These are phyloP conservation scores for Drosophila grimshawi DNA, from an alignment of 1,140 invertebrate species.

Conservation along the genomic window DNA sequence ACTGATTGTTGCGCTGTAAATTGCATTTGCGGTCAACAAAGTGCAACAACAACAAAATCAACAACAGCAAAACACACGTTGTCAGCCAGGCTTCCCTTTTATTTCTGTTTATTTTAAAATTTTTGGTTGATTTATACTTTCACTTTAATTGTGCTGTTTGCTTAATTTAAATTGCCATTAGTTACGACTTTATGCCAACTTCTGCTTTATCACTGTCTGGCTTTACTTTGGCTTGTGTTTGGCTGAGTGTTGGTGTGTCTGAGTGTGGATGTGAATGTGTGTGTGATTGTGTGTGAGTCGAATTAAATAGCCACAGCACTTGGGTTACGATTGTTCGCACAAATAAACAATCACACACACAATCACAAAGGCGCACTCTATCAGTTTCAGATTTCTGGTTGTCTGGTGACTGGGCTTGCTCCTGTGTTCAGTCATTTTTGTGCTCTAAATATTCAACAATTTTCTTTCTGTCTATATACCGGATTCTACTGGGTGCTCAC, in stretches of 20 bases:
- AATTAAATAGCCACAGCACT: slow-evolving; percentile 62
- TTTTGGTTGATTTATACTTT: slow-evolving; percentile 33
- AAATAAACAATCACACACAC: slow-evolving; percentile 16
- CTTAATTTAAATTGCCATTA: slow-evolving; percentile 78
- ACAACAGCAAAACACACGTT: slow-evolving; percentile 11
- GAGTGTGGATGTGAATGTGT: neutral
- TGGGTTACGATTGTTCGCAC: slow-evolving; percentile 46
- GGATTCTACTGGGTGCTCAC: slow-evolving; percentile 50
- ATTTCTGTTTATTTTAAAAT: slow-evolving; percentile 10
- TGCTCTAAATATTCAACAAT: slow-evolving; percentile 75
- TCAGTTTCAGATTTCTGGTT: slow-evolving; percentile 21
- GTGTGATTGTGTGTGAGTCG: slow-evolving; percentile 7
- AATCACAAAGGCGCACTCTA: slow-evolving; percentile 17
- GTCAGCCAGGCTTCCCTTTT: slow-evolving; percentile 32
- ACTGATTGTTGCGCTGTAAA: slow-evolving; percentile 72
- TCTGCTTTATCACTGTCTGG: neutral
- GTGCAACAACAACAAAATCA: slow-evolving; percentile 28
- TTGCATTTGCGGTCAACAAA: slow-evolving; percentile 74
- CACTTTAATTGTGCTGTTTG: slow-evolving; percentile 40
- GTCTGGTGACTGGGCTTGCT: neutral
- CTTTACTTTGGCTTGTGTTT: neutral
- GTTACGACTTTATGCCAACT: slow-evolving; percentile 54
- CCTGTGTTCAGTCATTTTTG: slow-evolving; percentile 50
- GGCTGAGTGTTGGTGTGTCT: too few relatives aligned
- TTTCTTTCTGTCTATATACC: slow-evolving; percentile 39